phyloP scores from a whole-genome alignment of 2,888 invertebrate species.

The Epinotia ramella region DNA sequence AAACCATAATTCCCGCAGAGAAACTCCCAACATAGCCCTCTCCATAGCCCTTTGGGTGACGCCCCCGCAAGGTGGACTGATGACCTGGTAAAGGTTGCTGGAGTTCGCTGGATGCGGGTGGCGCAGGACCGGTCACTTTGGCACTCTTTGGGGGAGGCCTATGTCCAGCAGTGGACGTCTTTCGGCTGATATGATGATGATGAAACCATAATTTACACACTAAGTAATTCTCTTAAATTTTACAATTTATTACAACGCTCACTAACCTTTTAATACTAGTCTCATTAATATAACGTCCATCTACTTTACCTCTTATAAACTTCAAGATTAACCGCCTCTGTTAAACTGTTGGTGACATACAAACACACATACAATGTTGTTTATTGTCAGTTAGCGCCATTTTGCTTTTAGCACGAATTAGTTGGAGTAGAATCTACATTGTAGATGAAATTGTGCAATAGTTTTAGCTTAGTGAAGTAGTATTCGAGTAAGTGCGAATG shows the following conservation, averaged over 20 bases:
- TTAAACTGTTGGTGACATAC: conserved; percentile 30
- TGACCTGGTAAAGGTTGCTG: too few relatives aligned
- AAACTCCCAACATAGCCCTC: too few relatives aligned
- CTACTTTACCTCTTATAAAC: conserved; percentile 30
- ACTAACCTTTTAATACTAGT: neutral
- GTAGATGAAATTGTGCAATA: neutral
- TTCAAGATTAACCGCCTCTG: conserved; percentile 28
- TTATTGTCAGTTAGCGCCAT: conserved; percentile 21
- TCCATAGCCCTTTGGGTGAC: too few relatives aligned
- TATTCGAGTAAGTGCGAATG: neutral
- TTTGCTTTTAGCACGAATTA: conserved; percentile 29
- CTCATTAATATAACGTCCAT: conserved; percentile 13
- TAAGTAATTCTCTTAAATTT: neutral
- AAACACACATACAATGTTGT: conserved; percentile 36
- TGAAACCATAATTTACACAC: conserved; percentile 10
- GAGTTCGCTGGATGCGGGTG: too few relatives aligned
- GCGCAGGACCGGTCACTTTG: too few relatives aligned
- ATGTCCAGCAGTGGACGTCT: too few relatives aligned
- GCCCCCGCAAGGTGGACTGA: too few relatives aligned
- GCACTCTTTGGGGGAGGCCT: too few relatives aligned
- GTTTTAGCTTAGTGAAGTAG: neutral
- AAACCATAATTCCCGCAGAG: conserved; percentile 18
- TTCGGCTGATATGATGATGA: too few relatives aligned
- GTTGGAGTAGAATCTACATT: neutral
- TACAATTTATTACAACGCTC: neutral